Percentiles rank a stretch among this genome's conserved stretches.
These are phyloP conservation scores for Lophotriccus pileatus DNA, from an alignment of 2,797 vertebrate genomes.

Conservation along the genomic window DNA sequence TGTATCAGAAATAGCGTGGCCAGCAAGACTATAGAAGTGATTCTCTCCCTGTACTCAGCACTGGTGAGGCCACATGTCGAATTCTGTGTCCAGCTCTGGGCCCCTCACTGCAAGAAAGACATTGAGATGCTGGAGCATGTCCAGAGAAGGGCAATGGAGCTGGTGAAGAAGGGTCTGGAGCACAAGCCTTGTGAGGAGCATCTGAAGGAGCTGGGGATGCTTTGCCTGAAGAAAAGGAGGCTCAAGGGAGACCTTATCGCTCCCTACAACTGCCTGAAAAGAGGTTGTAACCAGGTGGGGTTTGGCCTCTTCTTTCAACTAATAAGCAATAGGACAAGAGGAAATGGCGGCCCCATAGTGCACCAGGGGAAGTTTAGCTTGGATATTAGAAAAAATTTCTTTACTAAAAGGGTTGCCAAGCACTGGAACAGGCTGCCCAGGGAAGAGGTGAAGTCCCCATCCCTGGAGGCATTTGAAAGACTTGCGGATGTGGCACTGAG, in stretches of 20 bases:
- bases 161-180: neutral
- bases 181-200: neutral
- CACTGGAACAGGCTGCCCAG: neutral
- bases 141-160: fast-evolving
- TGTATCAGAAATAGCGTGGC: neutral
- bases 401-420: neutral
- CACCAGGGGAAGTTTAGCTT: neutral
- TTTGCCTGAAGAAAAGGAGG: neutral
- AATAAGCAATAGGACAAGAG: neutral
- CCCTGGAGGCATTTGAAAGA: neutral
- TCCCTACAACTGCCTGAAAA: neutral
- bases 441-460: neutral
- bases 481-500: neutral
- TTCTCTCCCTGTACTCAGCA: fast-evolving
- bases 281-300: fast-evolving
- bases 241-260: neutral
- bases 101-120: neutral
- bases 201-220: neutral
- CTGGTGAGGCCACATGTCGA: fast-evolving
- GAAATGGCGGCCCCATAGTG: neutral
- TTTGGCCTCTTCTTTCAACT: fast-evolving
- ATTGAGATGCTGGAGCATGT: fast-evolving
- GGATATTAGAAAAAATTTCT: neutral
- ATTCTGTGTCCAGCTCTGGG: fast-evolving
- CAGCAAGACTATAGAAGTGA: neutral